Evolutionary conservation across 2,888 invertebrate species (phyloP).

Genomic region (Amphiduros pacificus): DNA sequence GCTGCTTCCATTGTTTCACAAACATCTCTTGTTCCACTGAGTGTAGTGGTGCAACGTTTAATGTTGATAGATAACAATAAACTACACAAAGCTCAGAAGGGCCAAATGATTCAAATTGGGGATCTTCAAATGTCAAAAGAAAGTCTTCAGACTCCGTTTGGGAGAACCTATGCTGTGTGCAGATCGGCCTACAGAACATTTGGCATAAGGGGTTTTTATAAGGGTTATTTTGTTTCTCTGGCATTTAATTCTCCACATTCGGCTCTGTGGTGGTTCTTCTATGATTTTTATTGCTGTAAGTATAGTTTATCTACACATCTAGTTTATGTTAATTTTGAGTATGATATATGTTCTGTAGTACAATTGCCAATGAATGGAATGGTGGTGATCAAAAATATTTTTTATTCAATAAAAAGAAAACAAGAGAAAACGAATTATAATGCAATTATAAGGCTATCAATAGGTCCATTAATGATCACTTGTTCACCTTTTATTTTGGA

Average conservation of each 20-base stretch:
- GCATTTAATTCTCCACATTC: constrained; percentile 94
- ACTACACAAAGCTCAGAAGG: neutral
- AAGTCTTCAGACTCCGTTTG: constrained; percentile 31
- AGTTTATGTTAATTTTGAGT: too few species aligned
- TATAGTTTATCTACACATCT: too few species aligned
- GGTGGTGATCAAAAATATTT: too few species aligned
- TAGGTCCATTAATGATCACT: too few species aligned
- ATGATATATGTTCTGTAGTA: too few species aligned
- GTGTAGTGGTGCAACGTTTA: constrained; percentile 93
- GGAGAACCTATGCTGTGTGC: constrained; percentile 64
- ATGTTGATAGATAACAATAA: constrained; percentile 78
- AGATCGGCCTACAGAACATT: constrained; percentile 77
- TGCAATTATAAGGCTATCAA: too few species aligned
- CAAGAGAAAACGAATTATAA: too few species aligned
- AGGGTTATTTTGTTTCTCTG: constrained; percentile 89
- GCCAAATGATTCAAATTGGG: too few species aligned
- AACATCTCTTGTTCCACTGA: constrained; percentile 94
- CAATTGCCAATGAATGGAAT: too few species aligned
- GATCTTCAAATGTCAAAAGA: constrained; percentile 16
- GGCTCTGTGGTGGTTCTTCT: constrained; percentile 97
- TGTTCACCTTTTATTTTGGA: too few species aligned
- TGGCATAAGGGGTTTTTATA: constrained; percentile 86
- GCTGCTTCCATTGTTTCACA: constrained; percentile 91
- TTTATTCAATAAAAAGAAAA: too few species aligned
- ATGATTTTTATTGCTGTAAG: constrained; percentile 89